Percentiles rank a stretch among this genome's conserved stretches.
These are phyloP conservation scores for Bombus difficillimus DNA, from an alignment of 1,140 invertebrate genomes.

Conservation along the genomic window DNA sequence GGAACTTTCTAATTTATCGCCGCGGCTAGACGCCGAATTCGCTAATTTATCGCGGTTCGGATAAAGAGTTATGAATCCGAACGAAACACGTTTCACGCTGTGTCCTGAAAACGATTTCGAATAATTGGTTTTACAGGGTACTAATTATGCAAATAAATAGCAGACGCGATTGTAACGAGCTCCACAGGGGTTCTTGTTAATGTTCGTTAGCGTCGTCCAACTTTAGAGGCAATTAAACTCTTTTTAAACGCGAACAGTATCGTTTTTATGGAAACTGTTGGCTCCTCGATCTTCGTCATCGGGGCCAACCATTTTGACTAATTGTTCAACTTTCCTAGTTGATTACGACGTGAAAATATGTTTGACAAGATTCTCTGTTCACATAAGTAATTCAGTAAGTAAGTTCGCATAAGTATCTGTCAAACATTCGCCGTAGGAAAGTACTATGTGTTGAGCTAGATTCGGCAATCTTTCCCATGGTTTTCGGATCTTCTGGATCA, in stretches of 20 bases:
- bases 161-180: not conserved
- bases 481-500: not conserved
- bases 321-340: not conserved
- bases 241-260: not conserved
- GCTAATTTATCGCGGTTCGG: slow-evolving; percentile 17
- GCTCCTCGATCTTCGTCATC: not conserved
- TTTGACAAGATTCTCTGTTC: not conserved
- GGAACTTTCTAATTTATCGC: slow-evolving; percentile 43
- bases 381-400: not conserved
- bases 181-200: not conserved
- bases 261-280: not conserved
- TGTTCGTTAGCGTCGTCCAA: not conserved
- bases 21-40: not conserved
- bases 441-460: no score
- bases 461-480: not conserved
- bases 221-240: not conserved
- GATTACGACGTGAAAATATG: not conserved
- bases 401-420: not conserved
- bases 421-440: no score
- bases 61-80: slow-evolving; percentile 35
- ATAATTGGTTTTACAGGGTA: slow-evolving; percentile 26
- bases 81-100: not conserved
- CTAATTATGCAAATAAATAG: slow-evolving; percentile 44
- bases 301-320: no score
- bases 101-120: slow-evolving; percentile 11